Evolutionary conservation across 2,888 invertebrate species (phyloP).

Genomic region (Rapana venosa): DNA sequence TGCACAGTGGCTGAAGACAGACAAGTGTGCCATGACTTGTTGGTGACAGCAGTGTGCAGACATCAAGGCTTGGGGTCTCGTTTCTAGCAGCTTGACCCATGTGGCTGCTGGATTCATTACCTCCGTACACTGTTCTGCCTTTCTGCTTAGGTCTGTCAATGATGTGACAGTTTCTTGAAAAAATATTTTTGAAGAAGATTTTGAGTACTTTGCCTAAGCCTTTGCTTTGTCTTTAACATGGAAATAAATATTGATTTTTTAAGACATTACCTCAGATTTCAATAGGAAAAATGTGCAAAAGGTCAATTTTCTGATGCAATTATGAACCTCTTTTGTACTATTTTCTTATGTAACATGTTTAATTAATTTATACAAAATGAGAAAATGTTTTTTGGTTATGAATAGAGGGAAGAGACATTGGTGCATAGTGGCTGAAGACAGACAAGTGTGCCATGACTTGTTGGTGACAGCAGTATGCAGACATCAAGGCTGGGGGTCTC

Average conservation of each 20-base stretch:
- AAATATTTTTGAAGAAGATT: too few species aligned
- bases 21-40: background rate
- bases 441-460: background rate
- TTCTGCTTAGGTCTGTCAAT: background rate
- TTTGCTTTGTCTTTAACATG: background rate
- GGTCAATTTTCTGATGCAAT: too few species aligned
- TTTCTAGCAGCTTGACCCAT: background rate
- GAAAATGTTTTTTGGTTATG: too few species aligned
- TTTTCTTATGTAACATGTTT: too few species aligned
- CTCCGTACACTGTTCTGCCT: background rate
- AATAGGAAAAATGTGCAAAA: too few species aligned
- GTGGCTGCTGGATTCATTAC: slow-evolving; percentile 9
- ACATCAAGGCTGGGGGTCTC: slow-evolving; percentile 12
- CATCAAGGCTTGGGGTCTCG: slow-evolving; percentile 4
- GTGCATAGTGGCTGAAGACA: background rate
- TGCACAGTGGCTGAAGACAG: background rate
- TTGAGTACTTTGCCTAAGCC: too few species aligned
- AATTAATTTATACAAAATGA: too few species aligned
- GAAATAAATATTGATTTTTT: too few species aligned
- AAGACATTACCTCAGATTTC: background rate
- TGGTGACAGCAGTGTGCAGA: slow-evolving; percentile 10
- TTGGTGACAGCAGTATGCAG: background rate
- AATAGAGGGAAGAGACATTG: too few species aligned
- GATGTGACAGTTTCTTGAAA: too few species aligned
- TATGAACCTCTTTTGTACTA: too few species aligned